These are phyloP conservation scores for Anoncus sp. DNA, from an alignment of 2,888 invertebrate genomes.

Conservation along the genomic window DNA sequence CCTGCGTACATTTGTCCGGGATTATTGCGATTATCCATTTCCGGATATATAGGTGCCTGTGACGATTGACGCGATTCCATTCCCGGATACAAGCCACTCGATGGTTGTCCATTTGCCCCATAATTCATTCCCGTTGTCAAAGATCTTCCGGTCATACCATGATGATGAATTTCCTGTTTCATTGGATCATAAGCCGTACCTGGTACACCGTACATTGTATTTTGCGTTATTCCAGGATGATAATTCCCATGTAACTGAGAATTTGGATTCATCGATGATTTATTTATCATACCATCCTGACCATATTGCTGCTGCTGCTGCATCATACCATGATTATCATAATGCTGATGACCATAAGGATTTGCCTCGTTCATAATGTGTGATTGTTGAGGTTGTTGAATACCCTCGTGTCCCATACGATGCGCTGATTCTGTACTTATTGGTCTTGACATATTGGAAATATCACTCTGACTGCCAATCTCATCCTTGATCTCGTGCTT, in stretches of 20 bases:
- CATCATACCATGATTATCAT: slow-evolving; percentile 73
- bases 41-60: slow-evolving; percentile 68
- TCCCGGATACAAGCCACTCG: slow-evolving; percentile 65
- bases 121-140: slow-evolving; percentile 68
- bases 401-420: slow-evolving; percentile 72
- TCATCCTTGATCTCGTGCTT: slow-evolving; percentile 80
- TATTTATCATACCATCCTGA: slow-evolving; percentile 72
- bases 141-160: slow-evolving; percentile 66
- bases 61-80: slow-evolving; percentile 66
- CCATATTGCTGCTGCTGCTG: slow-evolving; percentile 71
- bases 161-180: slow-evolving; percentile 74
- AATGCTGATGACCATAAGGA: slow-evolving; percentile 72
- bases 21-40: slow-evolving; percentile 70
- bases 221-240: slow-evolving; percentile 72
- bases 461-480: slow-evolving; percentile 75
- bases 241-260: slow-evolving; percentile 71
- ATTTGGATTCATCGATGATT: slow-evolving; percentile 67
- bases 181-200: slow-evolving; percentile 70
- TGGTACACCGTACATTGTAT: slow-evolving; percentile 71
- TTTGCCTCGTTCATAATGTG: slow-evolving; percentile 72
- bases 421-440: slow-evolving; percentile 75
- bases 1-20: slow-evolving; percentile 68
- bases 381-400: slow-evolving; percentile 68
- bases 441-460: slow-evolving; percentile 76
- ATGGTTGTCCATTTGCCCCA: slow-evolving; percentile 67